Evolutionary conservation across 2,113 vertebrate species (phyloP), one percentile per base, ranked within the genome.

Genomic region (Glareola pratincola): DNA sequence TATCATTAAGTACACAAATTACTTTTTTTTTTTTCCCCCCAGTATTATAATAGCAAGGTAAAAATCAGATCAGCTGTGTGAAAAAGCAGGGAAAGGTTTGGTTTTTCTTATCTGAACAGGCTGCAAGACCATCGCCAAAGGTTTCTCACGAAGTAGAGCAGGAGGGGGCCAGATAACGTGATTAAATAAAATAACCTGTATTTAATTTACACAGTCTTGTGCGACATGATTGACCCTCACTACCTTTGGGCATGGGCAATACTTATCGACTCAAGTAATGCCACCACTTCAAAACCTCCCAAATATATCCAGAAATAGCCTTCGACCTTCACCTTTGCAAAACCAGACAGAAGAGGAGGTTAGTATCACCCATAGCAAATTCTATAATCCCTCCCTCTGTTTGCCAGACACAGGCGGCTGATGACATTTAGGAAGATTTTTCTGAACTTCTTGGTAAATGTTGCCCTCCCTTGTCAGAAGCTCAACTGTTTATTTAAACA

Each of bases 121-220:
- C 32, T 89, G n/a, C 1, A 2, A 77, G 32, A 64, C 21, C 34
- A 81, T 17, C n/a, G 81, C 4, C 36, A 81, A 88, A 88, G 12
- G 17, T 17, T 75, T 67, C 59, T n/a, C 30, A 19, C 32, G 17
- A 12, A 78, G 23, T 9, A 68, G 12, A 54, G 22, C 7, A 62
- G 20, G 18, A 89, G 16, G 1, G 4, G 9, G n/a, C 27, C 32
- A 77, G 21, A 91, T 4, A 69, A 67, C 1, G 0, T 47, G 7
- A 62, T 30, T 80, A 62, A 8, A 85, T 32, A 51, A 88, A 74
- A 77, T 32, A 54, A 77, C 0, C 0, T 18, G 0, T 10, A 45
- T 72, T 92, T 84, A 10, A 69, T 76, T 85, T 48, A 77, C 5
- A 1, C n/a, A 62, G n/a, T 17, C 30, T 39, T 34, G 8, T 41